phyloP scores from a whole-genome alignment of 2,888 invertebrate species.

The Cepaea hortensis region DNA sequence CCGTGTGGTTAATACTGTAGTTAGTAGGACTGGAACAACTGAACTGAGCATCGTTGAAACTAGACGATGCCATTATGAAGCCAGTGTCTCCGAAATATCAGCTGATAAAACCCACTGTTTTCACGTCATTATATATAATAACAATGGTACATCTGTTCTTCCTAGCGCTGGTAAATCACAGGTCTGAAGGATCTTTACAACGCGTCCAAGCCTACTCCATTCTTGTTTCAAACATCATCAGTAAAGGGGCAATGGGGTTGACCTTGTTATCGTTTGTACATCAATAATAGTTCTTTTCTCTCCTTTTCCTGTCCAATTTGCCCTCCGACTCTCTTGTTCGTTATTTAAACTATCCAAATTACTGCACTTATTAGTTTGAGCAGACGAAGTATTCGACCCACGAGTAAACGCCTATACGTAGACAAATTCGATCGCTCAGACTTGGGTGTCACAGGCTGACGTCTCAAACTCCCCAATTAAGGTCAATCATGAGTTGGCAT shows the following conservation, averaged over 20 bases:
- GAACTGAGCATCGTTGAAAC: background rate
- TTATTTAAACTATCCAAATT: background rate
- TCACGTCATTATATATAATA: background rate
- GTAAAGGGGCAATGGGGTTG: too few relatives aligned
- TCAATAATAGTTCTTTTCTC: background rate
- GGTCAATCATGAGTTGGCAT: background rate
- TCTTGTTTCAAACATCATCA: too few relatives aligned
- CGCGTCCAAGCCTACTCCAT: too few relatives aligned
- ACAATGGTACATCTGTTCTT: too few relatives aligned
- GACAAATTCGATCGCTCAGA: background rate
- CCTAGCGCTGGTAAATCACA: too few relatives aligned
- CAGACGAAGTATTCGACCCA: background rate
- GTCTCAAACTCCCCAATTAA: background rate
- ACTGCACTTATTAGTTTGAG: background rate
- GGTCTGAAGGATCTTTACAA: too few relatives aligned
- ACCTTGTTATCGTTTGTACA: background rate
- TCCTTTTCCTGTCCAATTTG: background rate
- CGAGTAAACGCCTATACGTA: background rate
- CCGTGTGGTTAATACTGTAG: constrained; percentile 32
- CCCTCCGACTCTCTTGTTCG: background rate
- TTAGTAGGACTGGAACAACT: background rate
- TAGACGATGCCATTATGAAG: constrained; percentile 10
- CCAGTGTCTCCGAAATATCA: background rate
- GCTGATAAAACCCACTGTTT: background rate
- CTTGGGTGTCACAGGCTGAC: background rate